Conservation (phyloP, 2,888 invertebrate genomes). For the Falcaria lacertinaria region DNA sequence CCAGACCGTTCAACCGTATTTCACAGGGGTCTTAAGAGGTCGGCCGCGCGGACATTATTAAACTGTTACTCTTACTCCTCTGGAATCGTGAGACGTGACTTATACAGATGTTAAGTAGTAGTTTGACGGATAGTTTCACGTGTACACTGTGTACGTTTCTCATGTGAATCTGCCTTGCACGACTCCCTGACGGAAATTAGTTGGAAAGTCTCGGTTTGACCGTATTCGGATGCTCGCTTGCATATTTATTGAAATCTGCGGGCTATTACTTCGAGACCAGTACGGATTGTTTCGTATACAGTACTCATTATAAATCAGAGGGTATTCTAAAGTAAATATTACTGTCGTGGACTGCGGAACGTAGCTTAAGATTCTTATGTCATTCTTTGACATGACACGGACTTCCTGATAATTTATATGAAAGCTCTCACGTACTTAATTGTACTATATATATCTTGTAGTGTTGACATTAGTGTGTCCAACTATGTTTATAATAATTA, state of each 20-base stretch:
- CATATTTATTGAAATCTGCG: not conserved
- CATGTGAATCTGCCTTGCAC: conserved; percentile 71
- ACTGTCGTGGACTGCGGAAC: not conserved
- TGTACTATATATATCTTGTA: too few relatives aligned
- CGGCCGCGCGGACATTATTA: conserved; percentile 75
- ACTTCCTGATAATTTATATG: too few relatives aligned
- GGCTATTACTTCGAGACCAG: not conserved
- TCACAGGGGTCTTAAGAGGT: conserved; percentile 68
- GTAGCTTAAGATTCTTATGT: too few relatives aligned
- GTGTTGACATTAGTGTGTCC: too few relatives aligned
- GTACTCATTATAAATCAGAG: not conserved
- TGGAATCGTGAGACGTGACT: conserved; percentile 75
- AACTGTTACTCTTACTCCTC: conserved; percentile 64
- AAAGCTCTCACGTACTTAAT: too few relatives aligned
- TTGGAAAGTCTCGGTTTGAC: conserved; percentile 54
- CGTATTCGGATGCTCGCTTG: conserved; percentile 31
- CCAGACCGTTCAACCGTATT: conserved; percentile 75
- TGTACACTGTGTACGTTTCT: conserved; percentile 68
- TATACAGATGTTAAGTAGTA: conserved; percentile 76
- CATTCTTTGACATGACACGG: too few relatives aligned
- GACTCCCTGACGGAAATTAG: conserved; percentile 62
- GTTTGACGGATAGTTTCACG: conserved; percentile 76
- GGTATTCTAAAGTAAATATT: not conserved
- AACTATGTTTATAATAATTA: too few relatives aligned
- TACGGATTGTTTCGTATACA: not conserved